Base-by-base conservation (phyloP, 1,140 invertebrate species). In the Drosophila kohkoa region DNA sequence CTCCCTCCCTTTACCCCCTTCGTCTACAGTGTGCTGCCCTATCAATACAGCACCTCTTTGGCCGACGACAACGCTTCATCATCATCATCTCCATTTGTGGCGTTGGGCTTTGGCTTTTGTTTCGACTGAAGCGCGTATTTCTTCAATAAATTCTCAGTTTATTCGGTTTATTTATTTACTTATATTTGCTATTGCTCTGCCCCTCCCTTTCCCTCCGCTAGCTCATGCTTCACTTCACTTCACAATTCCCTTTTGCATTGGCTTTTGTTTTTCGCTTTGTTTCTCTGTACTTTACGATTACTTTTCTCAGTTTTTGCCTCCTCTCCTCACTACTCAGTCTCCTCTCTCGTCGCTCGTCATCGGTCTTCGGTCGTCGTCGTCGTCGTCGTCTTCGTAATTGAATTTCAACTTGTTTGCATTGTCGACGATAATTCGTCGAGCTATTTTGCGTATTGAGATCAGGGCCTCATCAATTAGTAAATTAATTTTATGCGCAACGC, bases 391-490 rank as follows among this genome's bases (percentile, higher is more conserved):
- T 79, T 82, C 75, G 83, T 91, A 91, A 91, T 91, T 91, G 89
- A 91, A 91, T 91, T 91, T 91, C 88, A 90, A 89, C 85, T 89
- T 89, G 85, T 90, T 90, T 88, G 83, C 83, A 88, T 88, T 90
- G 87, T 82, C 81, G 86, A 89, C 79, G 78, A 91, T 91, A 88
- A 89, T 91, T 91, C 89, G 83, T 91, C 79, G 89, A 83, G 90
- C 80, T 90, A 91, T 91, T 91, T 91, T 91, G 90, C 90, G 90
- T 91, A 91, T 91, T 91, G 90, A 91, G 90, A 91, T 91, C 90
- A 91, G 90, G 90, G 90, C 87, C 90, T 88, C 90, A 91, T 91
- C 90, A 91, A 91, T 91, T 91, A 91, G 90, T 91, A 90, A 89
- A 91, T 91, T 91, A 91, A 91, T 91, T 91, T 91, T 91, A 91